Base-by-base conservation (phyloP, 1,140 invertebrate species). In the Propsilocerus akamusi region DNA sequence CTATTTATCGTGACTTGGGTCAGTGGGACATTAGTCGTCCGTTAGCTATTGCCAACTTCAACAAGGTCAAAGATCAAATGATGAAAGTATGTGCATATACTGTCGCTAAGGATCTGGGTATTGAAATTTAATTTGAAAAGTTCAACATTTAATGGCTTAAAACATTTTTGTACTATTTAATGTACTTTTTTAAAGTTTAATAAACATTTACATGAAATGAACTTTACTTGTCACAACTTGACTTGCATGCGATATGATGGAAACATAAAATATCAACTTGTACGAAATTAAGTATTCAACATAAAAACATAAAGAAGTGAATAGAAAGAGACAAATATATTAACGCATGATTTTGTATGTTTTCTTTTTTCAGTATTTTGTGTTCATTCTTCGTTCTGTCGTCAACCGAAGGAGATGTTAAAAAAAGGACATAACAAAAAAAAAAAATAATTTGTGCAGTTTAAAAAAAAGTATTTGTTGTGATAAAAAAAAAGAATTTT, bases 1-100 rank as follows among this genome's bases (percentile, higher is more conserved):
- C 89, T 12, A 72, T 95, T 46, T 94, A 89, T 63, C 79, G 86
- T 54, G 86, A 88, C 58, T 65, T 92, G n/a, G 86, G 82, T 56
- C 71, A 67, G 2, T 93, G 88, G 88, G 72, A 80, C 51, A 76
- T 76, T 50, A 73, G 76, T 1, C 72, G 84, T 49, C 61, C 72
- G 11, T 58, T 56, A 50, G 80, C 88, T 1, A 74, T 92, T 25
- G 71, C 80, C 22, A 86, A 80, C 56, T 93, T 83, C 66, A 60
- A 75, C 17, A 63, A 69, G 25, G 75, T 86, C 53, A 77, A 78
- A 60, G 62, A 73, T 37, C 72, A 76, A 59, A 89, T 92, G 87
- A 92, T 92, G 84, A 75, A 78, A 56, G 77, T 90, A 2, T 75
- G 77, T 46, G 78, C 78, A 1, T 75, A 78, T 56, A 75, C 73